Conservation (phyloP, 2,888 invertebrate species). For the Catocala nupta region DNA sequence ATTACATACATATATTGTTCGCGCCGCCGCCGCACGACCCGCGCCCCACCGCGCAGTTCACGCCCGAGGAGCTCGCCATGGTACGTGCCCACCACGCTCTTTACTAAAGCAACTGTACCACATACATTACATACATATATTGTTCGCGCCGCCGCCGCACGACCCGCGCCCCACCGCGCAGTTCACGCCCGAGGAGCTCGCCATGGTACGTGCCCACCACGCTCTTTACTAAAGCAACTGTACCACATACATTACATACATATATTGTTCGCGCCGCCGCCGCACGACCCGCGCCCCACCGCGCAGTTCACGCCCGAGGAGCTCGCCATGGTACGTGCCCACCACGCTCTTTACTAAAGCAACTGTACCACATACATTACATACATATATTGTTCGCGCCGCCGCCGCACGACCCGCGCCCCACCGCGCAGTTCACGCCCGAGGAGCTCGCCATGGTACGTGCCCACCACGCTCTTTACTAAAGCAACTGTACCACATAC, state of each 20-base stretch:
- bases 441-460: slow-evolving; percentile 92
- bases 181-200: slow-evolving; percentile 92
- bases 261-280: slow-evolving; percentile 72
- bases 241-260: too few relatives aligned
- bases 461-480: slow-evolving; percentile 49
- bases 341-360: slow-evolving; percentile 48
- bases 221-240: slow-evolving; percentile 48
- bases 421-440: slow-evolving; percentile 89
- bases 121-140: too few relatives aligned
- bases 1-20: slow-evolving; percentile 52
- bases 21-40: slow-evolving; percentile 75
- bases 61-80: slow-evolving; percentile 92
- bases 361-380: too few relatives aligned
- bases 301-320: slow-evolving; percentile 92
- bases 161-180: slow-evolving; percentile 86
- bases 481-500: too few relatives aligned
- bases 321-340: slow-evolving; percentile 88
- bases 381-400: slow-evolving; percentile 62
- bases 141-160: slow-evolving; percentile 72
- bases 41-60: slow-evolving; percentile 87
- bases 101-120: slow-evolving; percentile 48
- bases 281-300: slow-evolving; percentile 81
- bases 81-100: slow-evolving; percentile 65
- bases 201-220: slow-evolving; percentile 83
- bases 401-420: slow-evolving; percentile 74